These are phyloP conservation scores for Artibeus lituratus DNA, from an alignment of 2,797 vertebrate genomes.

Conservation along the genomic window DNA sequence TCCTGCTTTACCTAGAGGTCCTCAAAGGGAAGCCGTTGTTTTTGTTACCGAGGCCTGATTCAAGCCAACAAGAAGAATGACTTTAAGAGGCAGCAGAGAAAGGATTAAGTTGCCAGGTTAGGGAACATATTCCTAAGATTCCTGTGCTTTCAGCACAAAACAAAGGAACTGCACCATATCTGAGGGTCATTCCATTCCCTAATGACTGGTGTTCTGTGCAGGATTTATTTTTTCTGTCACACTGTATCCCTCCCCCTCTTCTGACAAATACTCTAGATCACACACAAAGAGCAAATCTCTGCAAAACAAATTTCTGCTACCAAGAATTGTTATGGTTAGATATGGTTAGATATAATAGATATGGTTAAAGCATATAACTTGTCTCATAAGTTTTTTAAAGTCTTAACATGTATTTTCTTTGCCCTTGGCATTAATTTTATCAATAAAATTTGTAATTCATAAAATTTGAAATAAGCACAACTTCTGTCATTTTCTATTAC, in stretches of 20 bases:
- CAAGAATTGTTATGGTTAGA: slow-evolving; percentile 25
- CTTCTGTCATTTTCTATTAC: neutral
- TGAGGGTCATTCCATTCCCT: slow-evolving; percentile 35
- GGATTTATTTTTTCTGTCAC: slow-evolving; percentile 51
- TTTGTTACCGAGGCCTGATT: slow-evolving; percentile 71
- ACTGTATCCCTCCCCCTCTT: neutral
- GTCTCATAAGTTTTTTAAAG: neutral
- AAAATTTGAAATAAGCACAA: neutral
- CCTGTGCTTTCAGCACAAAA: slow-evolving; percentile 57
- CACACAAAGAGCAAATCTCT: neutral
- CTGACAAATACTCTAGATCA: neutral
- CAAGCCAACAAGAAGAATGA: slow-evolving; percentile 44
- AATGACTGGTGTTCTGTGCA: neutral
- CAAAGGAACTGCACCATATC: slow-evolving; percentile 13
- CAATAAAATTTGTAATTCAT: neutral
- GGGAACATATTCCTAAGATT: slow-evolving; percentile 71
- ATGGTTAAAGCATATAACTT: neutral
- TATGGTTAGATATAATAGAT: slow-evolving; percentile 11
- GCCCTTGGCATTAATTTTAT: neutral
- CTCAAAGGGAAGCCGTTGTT: slow-evolving; percentile 66
- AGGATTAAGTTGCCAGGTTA: slow-evolving; percentile 77
- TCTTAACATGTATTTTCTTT: slow-evolving; percentile 1
- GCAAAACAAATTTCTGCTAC: neutral
- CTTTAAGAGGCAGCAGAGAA: slow-evolving; percentile 58
- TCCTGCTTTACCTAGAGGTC: neutral